Conservation (phyloP, 2,797 vertebrate species). For the Chrosomus eos region DNA sequence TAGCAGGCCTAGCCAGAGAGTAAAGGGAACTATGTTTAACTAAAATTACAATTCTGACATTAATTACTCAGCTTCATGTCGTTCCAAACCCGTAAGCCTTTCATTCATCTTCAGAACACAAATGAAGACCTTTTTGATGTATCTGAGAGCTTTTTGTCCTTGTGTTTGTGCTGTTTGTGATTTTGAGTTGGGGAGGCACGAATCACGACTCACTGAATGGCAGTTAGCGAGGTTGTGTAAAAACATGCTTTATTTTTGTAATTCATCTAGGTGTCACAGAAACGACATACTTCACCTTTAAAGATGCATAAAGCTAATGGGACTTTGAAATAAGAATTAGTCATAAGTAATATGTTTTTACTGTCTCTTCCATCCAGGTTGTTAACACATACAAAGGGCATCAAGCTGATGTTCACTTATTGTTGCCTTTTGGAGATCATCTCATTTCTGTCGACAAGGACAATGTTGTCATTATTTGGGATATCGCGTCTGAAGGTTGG, state of each 20-base stretch:
- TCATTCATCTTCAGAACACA: background rate
- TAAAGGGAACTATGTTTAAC: too few species aligned
- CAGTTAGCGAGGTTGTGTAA: too few species aligned
- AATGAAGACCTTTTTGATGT: background rate
- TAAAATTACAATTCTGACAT: too few species aligned
- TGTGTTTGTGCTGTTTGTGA: too few species aligned
- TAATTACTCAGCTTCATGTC: too few species aligned
- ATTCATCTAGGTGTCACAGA: background rate
- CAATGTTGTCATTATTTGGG: constrained; percentile 90
- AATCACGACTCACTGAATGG: background rate
- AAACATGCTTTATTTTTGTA: background rate
- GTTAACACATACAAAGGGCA: constrained; percentile 90
- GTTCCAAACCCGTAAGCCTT: too few species aligned
- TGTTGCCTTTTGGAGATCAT: constrained; percentile 93
- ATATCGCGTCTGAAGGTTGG: constrained; percentile 84
- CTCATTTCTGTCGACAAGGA: constrained; percentile 88
- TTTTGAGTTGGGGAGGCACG: background rate
- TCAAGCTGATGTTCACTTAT: constrained; percentile 83
- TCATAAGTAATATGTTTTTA: background rate
- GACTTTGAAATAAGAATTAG: background rate
- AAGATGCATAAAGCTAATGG: background rate
- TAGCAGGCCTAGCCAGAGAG: background rate
- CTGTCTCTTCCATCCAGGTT: constrained; percentile 75
- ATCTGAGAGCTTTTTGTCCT: background rate
- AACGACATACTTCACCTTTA: background rate